phyloP scores from a whole-genome alignment of 2,113 vertebrate species.

The Saguinus imperator region DNA sequence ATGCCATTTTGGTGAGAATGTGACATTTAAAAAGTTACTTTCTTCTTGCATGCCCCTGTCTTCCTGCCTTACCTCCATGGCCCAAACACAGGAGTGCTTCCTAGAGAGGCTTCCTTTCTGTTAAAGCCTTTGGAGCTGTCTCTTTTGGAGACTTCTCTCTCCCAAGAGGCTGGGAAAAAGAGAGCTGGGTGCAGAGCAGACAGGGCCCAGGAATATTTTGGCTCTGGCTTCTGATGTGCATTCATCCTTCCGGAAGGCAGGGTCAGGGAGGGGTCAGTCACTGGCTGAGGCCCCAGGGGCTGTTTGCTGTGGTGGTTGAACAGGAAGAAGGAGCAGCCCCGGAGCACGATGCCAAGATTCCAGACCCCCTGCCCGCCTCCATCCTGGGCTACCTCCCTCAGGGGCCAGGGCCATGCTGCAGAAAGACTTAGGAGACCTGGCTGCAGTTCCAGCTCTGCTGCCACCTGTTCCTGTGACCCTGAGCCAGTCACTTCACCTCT shows the following conservation, averaged over 20 bases:
- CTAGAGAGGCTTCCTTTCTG: neutral
- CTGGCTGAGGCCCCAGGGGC: neutral
- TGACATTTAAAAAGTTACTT: neutral
- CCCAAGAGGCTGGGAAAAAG: neutral
- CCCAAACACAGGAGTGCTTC: neutral
- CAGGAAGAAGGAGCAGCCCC: neutral
- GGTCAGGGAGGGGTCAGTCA: neutral
- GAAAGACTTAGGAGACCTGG: neutral
- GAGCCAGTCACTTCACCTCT: neutral
- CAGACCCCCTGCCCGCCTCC: no score
- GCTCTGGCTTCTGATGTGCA: neutral
- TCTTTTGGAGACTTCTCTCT: neutral
- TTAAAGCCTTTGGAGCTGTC: neutral
- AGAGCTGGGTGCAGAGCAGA: neutral
- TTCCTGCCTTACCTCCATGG: neutral
- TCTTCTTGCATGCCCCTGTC: neutral
- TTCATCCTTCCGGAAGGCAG: neutral
- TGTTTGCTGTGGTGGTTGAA: neutral
- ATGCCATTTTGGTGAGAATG: conserved; percentile 8
- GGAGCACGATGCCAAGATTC: neutral
- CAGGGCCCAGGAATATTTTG: neutral
- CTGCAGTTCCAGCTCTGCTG: neutral
- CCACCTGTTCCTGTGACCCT: neutral
- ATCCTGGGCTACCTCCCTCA: neutral
- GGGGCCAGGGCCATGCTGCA: accelerated